These are phyloP conservation scores for Brachypalpus laphriformis DNA, from an alignment of 2,888 invertebrate genomes.

Conservation along the genomic window DNA sequence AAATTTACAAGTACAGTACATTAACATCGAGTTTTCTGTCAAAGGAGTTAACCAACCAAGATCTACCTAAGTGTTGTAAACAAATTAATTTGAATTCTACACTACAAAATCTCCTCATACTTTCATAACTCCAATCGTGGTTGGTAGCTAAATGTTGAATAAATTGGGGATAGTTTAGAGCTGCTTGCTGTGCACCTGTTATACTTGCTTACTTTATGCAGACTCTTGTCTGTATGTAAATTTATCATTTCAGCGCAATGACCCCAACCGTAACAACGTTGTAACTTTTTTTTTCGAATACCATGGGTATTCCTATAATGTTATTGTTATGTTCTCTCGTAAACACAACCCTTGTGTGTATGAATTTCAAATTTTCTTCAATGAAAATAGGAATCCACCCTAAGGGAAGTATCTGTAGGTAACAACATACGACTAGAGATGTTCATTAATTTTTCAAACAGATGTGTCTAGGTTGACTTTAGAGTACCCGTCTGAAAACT, in stretches of 20 bases:
- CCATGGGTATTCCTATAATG: background rate
- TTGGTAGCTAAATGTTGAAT: background rate
- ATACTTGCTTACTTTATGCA: background rate
- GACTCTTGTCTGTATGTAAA: constrained; percentile 1
- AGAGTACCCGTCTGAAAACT: constrained; percentile 30
- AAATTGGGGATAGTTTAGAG: background rate
- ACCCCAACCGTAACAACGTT: background rate
- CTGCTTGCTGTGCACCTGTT: background rate
- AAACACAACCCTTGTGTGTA: constrained; percentile 8
- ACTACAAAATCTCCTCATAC: constrained; percentile 29
- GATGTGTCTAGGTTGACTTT: constrained; percentile 32
- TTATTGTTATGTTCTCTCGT: background rate
- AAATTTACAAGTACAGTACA: constrained; percentile 1
- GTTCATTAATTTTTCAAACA: constrained; percentile 45
- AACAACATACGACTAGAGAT: background rate
- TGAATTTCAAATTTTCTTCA: background rate
- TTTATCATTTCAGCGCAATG: constrained; percentile 3
- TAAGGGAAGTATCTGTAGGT: background rate
- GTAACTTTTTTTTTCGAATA: background rate
- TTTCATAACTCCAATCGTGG: constrained; percentile 28
- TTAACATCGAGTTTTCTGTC: background rate
- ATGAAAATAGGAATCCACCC: background rate
- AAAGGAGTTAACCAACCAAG: background rate
- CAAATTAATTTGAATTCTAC: constrained; percentile 43
- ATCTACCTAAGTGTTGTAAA: constrained; percentile 23